These are phyloP conservation scores for Galeopterus variegatus DNA, from an alignment of 2,113 vertebrate genomes.

Conservation along the genomic window DNA sequence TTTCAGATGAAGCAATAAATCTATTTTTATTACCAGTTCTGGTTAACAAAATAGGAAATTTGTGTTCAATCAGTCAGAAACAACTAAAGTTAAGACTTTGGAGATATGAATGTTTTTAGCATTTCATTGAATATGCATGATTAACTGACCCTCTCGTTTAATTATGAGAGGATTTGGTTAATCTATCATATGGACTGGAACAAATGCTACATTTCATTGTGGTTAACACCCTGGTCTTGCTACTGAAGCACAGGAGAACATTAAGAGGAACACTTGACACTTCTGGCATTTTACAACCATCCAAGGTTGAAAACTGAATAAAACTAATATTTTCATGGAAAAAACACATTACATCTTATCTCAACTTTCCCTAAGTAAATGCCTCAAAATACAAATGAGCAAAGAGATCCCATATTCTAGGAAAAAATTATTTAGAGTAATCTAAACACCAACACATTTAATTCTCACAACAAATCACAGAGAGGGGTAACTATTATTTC, in stretches of 20 bases:
- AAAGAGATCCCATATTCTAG: neutral
- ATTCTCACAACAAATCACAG: neutral
- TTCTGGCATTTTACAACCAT: slow-evolving; percentile 32
- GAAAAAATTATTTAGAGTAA: slow-evolving; percentile 34
- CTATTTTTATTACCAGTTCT: slow-evolving; percentile 33
- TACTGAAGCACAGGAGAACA: neutral
- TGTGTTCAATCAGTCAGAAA: slow-evolving; percentile 8
- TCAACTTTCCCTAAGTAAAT: slow-evolving; percentile 16
- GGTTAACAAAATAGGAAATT: slow-evolving; percentile 46
- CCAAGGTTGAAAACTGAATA: neutral
- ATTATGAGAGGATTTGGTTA: slow-evolving; percentile 62
- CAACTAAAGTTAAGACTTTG: slow-evolving; percentile 12
- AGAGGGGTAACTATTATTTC: neutral
- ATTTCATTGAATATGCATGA: slow-evolving; percentile 60
- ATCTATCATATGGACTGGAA: neutral
- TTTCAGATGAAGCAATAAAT: neutral
- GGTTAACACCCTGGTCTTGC: neutral
- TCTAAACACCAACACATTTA: neutral
- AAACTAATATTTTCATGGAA: slow-evolving; percentile 38
- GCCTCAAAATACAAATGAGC: slow-evolving; percentile 30
- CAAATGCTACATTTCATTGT: neutral
- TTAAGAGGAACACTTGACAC: neutral
- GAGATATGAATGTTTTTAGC: neutral
- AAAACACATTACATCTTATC: neutral
- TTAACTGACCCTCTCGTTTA: slow-evolving; percentile 70